Base-by-base conservation (phyloP, 2,113 vertebrate genomes). In the Oceanodroma tethys region DNA sequence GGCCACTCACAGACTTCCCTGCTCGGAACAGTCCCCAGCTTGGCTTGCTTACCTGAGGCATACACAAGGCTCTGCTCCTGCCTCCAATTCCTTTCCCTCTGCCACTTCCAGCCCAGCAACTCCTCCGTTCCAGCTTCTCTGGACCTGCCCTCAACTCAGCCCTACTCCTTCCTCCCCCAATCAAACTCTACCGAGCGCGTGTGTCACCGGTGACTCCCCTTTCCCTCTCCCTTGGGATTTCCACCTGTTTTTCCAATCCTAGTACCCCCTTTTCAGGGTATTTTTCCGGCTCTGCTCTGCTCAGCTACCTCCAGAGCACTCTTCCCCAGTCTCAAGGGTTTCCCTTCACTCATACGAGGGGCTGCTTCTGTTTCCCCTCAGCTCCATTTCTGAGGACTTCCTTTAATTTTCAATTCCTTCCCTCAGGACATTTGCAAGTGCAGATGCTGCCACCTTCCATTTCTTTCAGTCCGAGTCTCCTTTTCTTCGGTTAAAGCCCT, bases 51-150 rank as follows among this genome's bases (percentile, higher is more conserved):
- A 86, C 86, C 92, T 15, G 53, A 16, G 26, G 55, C 32, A 17
- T 3, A 10, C 0, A 5, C 0, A 0, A 0, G 36, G 67, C 79
- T 88, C 75, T 0, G 4, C 40, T 91, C 70, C n/a, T 26, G 73
- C n/a, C 90, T 83, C 59, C 7, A 4, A 19, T 34, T 63, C 74
- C 74, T 53, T 11, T 59, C 56, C 55, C n/a, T 79, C 86, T 73
- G 82, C 62, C 21, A 20, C 22, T 70, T 88, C 93, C 90, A 93
- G 94, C 27, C 65, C 71, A 63, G 74, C 58, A 30, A 27, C 90
- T 96, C 93, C 95, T 94, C 90, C 85, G 36, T 88, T n/a, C 53
- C 50, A 0, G 3, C 79, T 70, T 20, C 83, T 82, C 71, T 3
- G 19, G 82, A 71, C 88, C 86, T 94, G 86, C 86, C 93, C 55